phyloP scores from a whole-genome alignment of 2,888 invertebrate species.

The Camptogramma bilineatum region DNA sequence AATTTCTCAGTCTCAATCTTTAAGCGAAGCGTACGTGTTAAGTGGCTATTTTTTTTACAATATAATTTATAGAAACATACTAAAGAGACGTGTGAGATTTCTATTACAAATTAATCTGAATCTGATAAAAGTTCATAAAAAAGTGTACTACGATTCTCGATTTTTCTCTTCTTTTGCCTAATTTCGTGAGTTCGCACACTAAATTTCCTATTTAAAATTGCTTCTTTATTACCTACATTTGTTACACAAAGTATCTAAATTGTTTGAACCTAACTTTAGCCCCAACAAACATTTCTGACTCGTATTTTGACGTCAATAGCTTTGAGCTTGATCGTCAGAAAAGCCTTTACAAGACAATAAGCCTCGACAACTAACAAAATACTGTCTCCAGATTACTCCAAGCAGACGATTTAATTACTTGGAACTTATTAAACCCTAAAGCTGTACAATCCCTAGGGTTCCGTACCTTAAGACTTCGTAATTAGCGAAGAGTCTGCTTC shows the following conservation, averaged over 20 bases:
- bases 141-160: no score
- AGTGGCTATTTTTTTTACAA: background rate
- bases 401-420: constrained; percentile 33
- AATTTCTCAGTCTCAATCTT: no score
- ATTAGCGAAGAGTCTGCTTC: constrained; percentile 37
- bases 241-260: no score
- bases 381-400: constrained; percentile 16
- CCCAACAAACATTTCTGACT: background rate
- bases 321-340: constrained; percentile 18
- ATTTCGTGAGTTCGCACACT: no score
- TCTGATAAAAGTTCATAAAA: no score
- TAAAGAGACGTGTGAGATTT: no score
- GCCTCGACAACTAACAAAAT: constrained; percentile 20
- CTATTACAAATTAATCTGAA: no score
- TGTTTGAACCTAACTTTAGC: background rate
- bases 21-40: background rate
- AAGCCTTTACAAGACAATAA: constrained; percentile 12
- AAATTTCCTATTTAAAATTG: no score
- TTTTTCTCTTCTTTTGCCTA: no score
- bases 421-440: constrained; percentile 27
- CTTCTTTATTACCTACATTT: no score
- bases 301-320: background rate
- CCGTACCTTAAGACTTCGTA: constrained; percentile 22
- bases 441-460: constrained; percentile 19
- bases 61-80: no score